Conservation (phyloP, 2,888 invertebrate species). For the Psococerastis gibbosa region DNA sequence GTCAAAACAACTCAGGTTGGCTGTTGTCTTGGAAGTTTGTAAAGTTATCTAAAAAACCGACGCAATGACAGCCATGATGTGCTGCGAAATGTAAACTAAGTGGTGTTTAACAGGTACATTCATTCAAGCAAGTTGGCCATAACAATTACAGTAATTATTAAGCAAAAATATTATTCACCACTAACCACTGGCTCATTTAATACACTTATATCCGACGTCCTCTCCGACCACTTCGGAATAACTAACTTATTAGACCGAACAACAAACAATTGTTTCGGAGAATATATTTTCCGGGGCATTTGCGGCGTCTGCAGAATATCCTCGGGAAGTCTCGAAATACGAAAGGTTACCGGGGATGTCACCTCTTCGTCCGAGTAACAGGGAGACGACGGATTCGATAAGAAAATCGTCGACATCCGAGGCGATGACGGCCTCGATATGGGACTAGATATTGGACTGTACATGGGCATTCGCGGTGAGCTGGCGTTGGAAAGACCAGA, state of each 20-base stretch:
- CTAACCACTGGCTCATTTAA: too few relatives aligned
- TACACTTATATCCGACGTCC: not conserved
- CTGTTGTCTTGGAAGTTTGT: too few relatives aligned
- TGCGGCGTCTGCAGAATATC: conserved; percentile 9
- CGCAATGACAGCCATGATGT: too few relatives aligned
- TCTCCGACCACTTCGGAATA: not conserved
- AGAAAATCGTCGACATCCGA: conserved; percentile 21
- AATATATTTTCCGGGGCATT: conserved; percentile 3
- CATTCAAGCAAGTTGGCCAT: too few relatives aligned
- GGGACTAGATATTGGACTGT: not conserved
- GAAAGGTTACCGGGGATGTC: conserved; percentile 1
- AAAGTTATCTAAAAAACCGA: too few relatives aligned
- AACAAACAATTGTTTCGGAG: conserved; percentile 5
- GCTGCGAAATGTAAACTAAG: too few relatives aligned
- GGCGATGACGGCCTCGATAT: conserved; percentile 18
- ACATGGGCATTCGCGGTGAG: conserved; percentile 30
- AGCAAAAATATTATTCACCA: not conserved
- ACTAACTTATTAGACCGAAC: not conserved
- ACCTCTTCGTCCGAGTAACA: conserved; percentile 8
- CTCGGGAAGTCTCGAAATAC: not conserved
- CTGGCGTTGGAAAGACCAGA: conserved; percentile 51
- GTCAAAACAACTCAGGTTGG: too few relatives aligned
- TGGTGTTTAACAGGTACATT: too few relatives aligned
- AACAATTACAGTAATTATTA: too few relatives aligned
- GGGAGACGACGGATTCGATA: conserved; percentile 24